Conservation (phyloP, 2,113 vertebrate genomes). For the Nestor notabilis region DNA sequence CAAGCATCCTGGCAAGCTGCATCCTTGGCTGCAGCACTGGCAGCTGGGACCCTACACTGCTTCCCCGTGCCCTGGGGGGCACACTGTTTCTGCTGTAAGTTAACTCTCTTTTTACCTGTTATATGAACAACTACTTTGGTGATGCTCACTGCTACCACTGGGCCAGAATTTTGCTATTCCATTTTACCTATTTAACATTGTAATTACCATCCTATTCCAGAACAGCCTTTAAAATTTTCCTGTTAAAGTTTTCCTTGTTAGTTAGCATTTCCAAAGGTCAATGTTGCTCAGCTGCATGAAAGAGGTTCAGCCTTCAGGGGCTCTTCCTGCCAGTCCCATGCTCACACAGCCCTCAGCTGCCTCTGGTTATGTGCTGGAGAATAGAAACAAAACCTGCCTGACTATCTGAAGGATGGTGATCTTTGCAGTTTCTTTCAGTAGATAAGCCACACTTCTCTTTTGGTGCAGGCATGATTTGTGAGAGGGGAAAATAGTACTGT, state of each 20-base stretch:
- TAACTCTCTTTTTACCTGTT: neutral
- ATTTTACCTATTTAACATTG: neutral
- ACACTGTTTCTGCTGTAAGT: neutral
- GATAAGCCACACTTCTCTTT: neutral
- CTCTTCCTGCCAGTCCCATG: neutral
- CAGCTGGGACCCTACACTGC: neutral
- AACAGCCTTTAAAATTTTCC: neutral
- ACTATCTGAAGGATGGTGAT: neutral
- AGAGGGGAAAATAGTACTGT: neutral
- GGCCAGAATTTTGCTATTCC: neutral
- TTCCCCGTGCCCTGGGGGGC: neutral
- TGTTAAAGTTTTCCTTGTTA: neutral
- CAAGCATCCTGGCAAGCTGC: neutral
- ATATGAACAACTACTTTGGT: neutral
- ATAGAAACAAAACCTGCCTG: neutral
- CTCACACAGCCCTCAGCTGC: neutral
- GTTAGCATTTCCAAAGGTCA: neutral
- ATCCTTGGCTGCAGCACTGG: neutral
- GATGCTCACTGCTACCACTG: neutral
- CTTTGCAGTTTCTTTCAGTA: neutral
- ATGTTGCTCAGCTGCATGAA: neutral
- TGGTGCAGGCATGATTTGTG: neutral
- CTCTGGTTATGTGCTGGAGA: neutral
- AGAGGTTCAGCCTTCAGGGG: neutral
- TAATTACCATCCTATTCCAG: neutral